Evolutionary conservation across 2,113 vertebrate genomes (phyloP).

Genomic region (Tachysurus vachellii): DNA sequence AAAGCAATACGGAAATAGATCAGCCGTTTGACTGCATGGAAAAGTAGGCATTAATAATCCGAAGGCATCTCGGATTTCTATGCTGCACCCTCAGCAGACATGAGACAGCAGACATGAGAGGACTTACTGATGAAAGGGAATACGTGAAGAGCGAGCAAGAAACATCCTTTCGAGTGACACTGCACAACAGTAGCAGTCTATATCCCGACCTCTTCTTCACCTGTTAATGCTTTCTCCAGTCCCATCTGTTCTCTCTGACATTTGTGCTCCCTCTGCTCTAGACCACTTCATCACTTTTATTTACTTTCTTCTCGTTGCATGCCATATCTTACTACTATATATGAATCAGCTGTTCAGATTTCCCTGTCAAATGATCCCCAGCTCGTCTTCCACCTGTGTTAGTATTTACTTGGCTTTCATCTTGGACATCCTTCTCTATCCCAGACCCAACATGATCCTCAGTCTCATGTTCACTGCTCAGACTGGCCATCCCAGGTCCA

Average conservation of each 20-base stretch:
- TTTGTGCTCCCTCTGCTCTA: conserved; percentile 22
- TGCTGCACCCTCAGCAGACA: background rate
- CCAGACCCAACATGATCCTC: conserved; percentile 1
- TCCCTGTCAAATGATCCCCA: conserved; percentile 26
- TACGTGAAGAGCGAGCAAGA: background rate
- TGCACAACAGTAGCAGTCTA: conserved; percentile 45
- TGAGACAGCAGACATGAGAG: too few relatives aligned
- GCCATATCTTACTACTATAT: conserved; percentile 25
- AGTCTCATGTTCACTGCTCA: conserved; percentile 4
- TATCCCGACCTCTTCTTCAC: conserved; percentile 65
- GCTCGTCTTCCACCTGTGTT: conserved; percentile 33
- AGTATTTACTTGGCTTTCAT: conserved; percentile 20
- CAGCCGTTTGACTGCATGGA: background rate
- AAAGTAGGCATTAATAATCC: background rate
- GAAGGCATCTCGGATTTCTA: background rate
- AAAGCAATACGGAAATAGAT: conserved; percentile 25
- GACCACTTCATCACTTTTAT: conserved; percentile 45
- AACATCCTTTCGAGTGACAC: conserved; percentile 18
- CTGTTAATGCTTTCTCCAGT: conserved; percentile 70
- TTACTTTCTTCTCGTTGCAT: conserved; percentile 46
- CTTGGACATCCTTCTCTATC: conserved; percentile 4
- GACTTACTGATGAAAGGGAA: background rate
- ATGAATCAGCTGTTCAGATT: conserved; percentile 57
- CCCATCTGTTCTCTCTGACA: conserved; percentile 45
- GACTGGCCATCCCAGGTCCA: background rate